Evolutionary conservation across 2,888 invertebrate species (phyloP), one percentile per base, ranked within the genome.

Genomic region (Taphrorychus bicolor): DNA sequence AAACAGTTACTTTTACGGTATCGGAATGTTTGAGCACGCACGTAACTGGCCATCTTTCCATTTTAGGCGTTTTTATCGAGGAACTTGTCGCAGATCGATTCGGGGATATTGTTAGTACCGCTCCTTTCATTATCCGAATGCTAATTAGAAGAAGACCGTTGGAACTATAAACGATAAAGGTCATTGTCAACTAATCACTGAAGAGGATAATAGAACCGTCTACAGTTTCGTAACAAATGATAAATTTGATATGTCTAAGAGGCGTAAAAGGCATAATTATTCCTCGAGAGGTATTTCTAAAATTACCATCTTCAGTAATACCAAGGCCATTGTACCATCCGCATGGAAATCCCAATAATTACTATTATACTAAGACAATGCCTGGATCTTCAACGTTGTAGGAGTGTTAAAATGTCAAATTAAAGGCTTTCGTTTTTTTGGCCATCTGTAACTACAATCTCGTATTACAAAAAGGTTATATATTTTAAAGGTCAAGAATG

Each of bases 1-100:
- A 61, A 68, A 68, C 68, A 53, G 68, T 68, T 68, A 68, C 53
- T 5, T 68, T 63, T 68, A 48, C 68, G 68, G 68, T 68, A 68
- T 56, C 21, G 59, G 19, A 49, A 57, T 24, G 57, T 45, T 57
- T 61, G 52, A 51, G n/a, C 40, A 57, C 41, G 52, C 57, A 61
- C 22, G 22, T 57, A 66, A 61, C 60, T 66, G 61, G 58, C 41
- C 60, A 56, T 41, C 54, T 49, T 17, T 18, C 60, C 19, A 60
- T 56, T 60, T 60, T 11, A 42, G 49, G 49, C 59, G 9, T 66
- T n/a, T 66, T 60, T 56, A 65, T 40, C 21, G n/a, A 66, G 54
- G 60, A 60, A 40, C 66, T 56, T 56, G 21, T 66, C 54, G 45
- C 51, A 7, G 32, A 65, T 59, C 23, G 41, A 53, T 59, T 59